A percentile compares a stretch with the other conserved stretches of the same genome.
phyloP scores from a whole-genome alignment of 2,113 vertebrate species.

The Porphyrio hochstetteri region DNA sequence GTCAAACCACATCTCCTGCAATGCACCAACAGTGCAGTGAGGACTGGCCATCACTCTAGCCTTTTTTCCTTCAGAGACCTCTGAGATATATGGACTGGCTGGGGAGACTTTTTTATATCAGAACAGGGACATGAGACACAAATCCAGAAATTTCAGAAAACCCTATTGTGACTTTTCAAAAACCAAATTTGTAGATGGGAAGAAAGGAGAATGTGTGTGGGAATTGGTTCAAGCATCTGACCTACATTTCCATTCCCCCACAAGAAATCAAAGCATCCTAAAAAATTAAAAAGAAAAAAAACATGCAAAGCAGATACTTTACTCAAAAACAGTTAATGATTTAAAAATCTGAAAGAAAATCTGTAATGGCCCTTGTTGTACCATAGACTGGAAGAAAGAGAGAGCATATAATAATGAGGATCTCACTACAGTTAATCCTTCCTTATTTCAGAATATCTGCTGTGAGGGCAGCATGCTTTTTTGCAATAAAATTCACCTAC shows the following conservation, averaged over 20 bases:
- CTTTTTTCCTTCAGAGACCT: neutral
- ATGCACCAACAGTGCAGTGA: neutral
- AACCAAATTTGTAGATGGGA: neutral
- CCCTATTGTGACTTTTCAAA: neutral
- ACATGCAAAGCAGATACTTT: neutral
- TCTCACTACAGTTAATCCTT: neutral
- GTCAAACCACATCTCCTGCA: slow-evolving; percentile 42
- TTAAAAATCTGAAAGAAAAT: neutral
- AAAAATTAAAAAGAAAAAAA: neutral
- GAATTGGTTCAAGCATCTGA: slow-evolving; percentile 8
- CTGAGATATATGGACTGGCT: neutral
- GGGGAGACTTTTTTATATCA: neutral
- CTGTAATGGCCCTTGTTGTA: neutral
- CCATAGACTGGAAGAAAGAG: neutral
- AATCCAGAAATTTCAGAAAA: neutral
- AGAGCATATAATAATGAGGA: neutral
- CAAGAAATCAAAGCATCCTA: neutral
- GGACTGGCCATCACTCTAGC: neutral
- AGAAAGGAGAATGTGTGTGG: slow-evolving; percentile 1
- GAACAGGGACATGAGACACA: neutral
- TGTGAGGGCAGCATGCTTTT: neutral
- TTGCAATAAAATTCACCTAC: neutral
- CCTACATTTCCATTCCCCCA: neutral
- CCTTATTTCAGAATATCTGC: neutral
- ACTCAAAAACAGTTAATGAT: neutral